These are phyloP conservation scores for Stegastes partitus DNA, from an alignment of 2,113 vertebrate genomes.

Conservation along the genomic window DNA sequence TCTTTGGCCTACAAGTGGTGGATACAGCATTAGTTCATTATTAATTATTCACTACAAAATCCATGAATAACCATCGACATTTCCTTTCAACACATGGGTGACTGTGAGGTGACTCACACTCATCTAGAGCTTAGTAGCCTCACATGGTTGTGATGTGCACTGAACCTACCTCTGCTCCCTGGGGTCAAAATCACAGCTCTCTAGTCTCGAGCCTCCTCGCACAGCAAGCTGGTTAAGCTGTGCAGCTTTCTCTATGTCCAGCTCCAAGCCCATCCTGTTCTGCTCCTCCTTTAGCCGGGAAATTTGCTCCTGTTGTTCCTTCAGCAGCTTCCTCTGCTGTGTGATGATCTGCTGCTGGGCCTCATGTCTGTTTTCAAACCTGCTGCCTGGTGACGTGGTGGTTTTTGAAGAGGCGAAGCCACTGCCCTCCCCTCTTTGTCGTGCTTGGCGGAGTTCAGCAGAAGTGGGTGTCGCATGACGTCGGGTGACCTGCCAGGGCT, in stretches of 20 bases:
- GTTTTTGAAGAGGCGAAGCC: not conserved
- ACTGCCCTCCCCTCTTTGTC: constrained; percentile 4
- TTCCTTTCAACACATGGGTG: not conserved
- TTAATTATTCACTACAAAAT: not conserved
- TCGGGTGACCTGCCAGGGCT: constrained; percentile 82
- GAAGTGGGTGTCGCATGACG: constrained; percentile 65
- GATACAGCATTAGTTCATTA: not conserved
- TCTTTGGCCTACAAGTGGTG: not conserved
- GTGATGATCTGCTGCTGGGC: constrained; percentile 89
- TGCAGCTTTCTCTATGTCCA: constrained; percentile 70
- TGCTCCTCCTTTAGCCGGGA: constrained; percentile 85
- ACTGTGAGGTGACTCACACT: not conserved
- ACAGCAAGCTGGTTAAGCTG: constrained; percentile 27
- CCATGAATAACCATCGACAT: not conserved
- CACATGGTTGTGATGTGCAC: not conserved
- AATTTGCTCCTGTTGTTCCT: constrained; percentile 90
- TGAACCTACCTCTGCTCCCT: constrained; percentile 56
- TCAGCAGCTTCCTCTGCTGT: constrained; percentile 89
- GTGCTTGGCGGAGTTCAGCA: constrained; percentile 61
- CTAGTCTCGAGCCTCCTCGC: constrained; percentile 9
- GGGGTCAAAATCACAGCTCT: constrained; percentile 32
- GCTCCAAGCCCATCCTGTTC: constrained; percentile 75
- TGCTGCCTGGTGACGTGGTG: constrained; percentile 28
- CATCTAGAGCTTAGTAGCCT: not conserved
- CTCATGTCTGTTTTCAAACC: constrained; percentile 82